Base-by-base conservation (phyloP, 2,113 vertebrate genomes). In the Arothron firmamentum region DNA sequence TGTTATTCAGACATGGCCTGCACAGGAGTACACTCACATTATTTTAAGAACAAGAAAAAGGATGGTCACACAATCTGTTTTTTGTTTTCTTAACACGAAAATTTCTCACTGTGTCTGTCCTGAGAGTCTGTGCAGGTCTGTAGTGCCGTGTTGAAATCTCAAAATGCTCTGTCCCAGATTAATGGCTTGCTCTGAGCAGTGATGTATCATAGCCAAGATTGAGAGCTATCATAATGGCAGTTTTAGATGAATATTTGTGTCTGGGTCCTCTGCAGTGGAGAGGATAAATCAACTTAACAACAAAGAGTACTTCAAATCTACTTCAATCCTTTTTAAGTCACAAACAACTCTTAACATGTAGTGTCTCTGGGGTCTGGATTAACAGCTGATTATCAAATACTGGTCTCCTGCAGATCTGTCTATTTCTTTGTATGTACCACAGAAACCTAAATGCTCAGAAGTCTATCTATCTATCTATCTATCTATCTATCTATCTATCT, bases 141-240 rank as follows among this genome's bases (percentile, higher is more conserved):
- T 2, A 31, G 28, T 62, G 50, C 52, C 34, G 51, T 67, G 67
- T 65, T 74, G 49, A 56, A 54, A 70, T 81, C 69, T 85, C 66
- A 70, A 76, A 80, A 85, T 75, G 82, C 72, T 83, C 45, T 79
- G 75, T 68, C 52, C 62, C 80, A 74, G 75, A 85, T 79, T 78
- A 85, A 84, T 85, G 79, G 38, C 60, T 70, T 19, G 68, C 62
- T 73, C 63, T 41, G 31, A 75, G 77, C 79, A 51, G 18, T 56
- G 63, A 66, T 54, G 75, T 68, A 64, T 74, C 70, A 51, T 70
- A 65, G 64, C 58, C 68, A 56, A 67, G 63, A 81, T 71, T 53
- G 62, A 75, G 56, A 20, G 65, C 57, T 73, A 38, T 79, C 70
- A 58, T 74, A 74, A 12, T 38, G 34, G 34, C 34, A 38, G 34